Base-by-base conservation (phyloP, 2,888 invertebrate species). In the Tenthredo mesomela region DNA sequence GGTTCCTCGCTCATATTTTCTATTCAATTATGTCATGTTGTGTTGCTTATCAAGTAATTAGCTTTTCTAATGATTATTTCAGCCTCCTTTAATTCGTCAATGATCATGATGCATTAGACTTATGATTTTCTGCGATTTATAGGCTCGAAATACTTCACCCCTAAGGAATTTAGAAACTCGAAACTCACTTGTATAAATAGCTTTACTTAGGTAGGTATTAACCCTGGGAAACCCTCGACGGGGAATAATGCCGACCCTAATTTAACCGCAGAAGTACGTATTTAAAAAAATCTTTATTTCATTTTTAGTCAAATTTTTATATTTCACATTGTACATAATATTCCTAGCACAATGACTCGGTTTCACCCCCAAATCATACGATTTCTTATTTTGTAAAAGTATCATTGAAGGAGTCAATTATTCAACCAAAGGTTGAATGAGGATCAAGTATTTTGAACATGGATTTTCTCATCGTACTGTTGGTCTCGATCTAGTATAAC, bases 401-500 rank as follows among this genome's bases (percentile, higher is more conserved):
- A 37, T 25, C 43, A 67, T 67, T 18, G 12, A 43, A 73, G 71
- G 6, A 43, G 40, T 43, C 25, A 43, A 73, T 43, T 18, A 43
- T 43, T 40, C 15, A n/a, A 54, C n/a, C 71, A 73, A 21, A 73
- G 40, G 21, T 43, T 43, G 71, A 43, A 73, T n/a, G 40, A 73
- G 43, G n/a, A 37, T 43, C 43, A 73, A 84, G 18, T 29, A 50
- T 47, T 33, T 47, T 37, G 33, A 40, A 75, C 83, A 70, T 67
- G 73, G 21, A 84, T 73, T 84, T n/a, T 71, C 71, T 73, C 43
- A n/a, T 40, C 33, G n/a, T 18, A 84, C 58, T 12, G 71, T 43
- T 54, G 47, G 47, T 37, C 70, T 37, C n/a, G 47, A 84, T 33
- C 54, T 47, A 84, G 47, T 43, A 25, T 29, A 77, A 37, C n/a